Evolutionary conservation across 2,113 vertebrate species (phyloP), one percentile per base, ranked within the genome.

Genomic region (Tympanuchus pallidicinctus): DNA sequence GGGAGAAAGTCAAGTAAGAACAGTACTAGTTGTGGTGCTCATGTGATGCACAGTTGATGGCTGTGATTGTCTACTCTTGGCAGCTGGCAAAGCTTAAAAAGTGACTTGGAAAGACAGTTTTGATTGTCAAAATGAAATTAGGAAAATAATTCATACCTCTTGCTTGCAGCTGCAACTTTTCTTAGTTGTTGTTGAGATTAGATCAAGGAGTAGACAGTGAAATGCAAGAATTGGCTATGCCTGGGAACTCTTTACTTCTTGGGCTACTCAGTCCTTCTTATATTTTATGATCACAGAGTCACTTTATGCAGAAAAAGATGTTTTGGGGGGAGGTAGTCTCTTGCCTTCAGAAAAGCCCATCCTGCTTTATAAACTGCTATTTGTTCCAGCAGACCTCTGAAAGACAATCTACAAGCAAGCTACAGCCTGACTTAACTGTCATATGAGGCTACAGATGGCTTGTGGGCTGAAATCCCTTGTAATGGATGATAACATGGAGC

Each of bases 391-490:
- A 30, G n/a, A 43, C 47, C 21, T 60, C 66, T 85, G 78, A 54
- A 84, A 82, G 34, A 40, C 27, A 92, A 79, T 56, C 70, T 67
- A 93, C 87, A 82, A 88, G 65, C 60, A 18, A 32, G 24, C 56
- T 92, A 13, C 40, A 81, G 77, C 20, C 77, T 43, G 34, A 60
- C 5, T 27, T 77, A 80, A 40, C n/a, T 56, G 38, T 40, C 63
- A 54, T 32, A 32, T n/a, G 78, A 86, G 30, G 54, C 70, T 93
- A 54, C 82, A 93, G 84, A 93, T 91, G 87, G 71, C 54, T 69
- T 79, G 59, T 85, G 85, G 84, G 78, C n/a, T 92, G 82, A 95
- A 91, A 63, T 59, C 28, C 45, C 15, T 66, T 67, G n/a, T 69
- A 72, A 67, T 1, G 0, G 57, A 47, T 67, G n/a, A 52, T 42